These are phyloP conservation scores for Bombus vancouverensis DNA, from an alignment of 1,140 invertebrate genomes.

Conservation along the genomic window DNA sequence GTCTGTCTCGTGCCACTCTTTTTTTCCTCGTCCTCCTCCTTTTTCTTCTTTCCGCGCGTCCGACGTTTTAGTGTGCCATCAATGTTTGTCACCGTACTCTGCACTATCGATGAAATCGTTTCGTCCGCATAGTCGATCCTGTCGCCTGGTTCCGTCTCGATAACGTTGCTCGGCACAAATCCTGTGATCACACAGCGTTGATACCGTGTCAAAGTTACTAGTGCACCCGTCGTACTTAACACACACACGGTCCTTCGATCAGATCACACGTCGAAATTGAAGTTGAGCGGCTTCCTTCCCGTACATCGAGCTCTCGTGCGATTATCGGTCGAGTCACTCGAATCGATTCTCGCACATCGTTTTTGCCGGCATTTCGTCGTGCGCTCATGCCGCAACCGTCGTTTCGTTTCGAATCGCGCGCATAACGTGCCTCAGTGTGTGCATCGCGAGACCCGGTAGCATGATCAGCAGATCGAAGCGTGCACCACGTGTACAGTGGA, in stretches of 20 bases:
- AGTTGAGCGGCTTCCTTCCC: too few relatives aligned
- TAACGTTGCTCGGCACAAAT: neutral
- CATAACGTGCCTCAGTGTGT: conserved; percentile 27
- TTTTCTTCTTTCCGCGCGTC: conserved; percentile 24
- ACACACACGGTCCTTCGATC: neutral
- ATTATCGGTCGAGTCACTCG: neutral
- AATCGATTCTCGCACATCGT: neutral
- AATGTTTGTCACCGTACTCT: conserved; percentile 4
- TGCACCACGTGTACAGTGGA: conserved; percentile 62
- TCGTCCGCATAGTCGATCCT: neutral
- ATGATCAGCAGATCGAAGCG: conserved; percentile 36
- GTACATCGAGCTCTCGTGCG: neutral
- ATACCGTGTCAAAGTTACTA: neutral
- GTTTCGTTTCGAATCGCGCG: neutral
- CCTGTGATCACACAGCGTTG: neutral
- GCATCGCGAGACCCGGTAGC: neutral
- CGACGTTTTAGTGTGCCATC: conserved; percentile 24
- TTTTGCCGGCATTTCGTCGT: neutral
- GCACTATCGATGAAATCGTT: conserved; percentile 35
- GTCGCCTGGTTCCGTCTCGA: neutral
- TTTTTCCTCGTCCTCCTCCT: conserved; percentile 36
- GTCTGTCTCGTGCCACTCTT: conserved; percentile 61
- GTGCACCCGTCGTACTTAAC: neutral
- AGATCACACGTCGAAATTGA: neutral
- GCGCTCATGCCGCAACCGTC: neutral